These are phyloP conservation scores for Sipunculus nudus DNA, from an alignment of 2,888 invertebrate genomes.

Conservation along the genomic window DNA sequence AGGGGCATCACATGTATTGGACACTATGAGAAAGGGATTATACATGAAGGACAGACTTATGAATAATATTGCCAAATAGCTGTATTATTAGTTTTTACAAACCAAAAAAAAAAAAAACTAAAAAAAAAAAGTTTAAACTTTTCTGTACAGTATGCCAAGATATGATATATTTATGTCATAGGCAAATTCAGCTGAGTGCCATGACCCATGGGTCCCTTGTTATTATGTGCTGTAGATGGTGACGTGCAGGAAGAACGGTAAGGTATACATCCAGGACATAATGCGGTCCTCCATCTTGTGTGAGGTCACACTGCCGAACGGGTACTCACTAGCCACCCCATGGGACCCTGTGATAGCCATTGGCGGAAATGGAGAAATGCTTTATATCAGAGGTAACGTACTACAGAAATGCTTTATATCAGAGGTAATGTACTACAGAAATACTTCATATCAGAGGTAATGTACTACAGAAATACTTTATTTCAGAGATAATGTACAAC, in stretches of 20 bases:
- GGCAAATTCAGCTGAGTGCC: no score
- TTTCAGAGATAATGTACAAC: slow-evolving; percentile 5
- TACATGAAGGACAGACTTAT: no score
- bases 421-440: slow-evolving; percentile 5
- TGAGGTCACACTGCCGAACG: slow-evolving; percentile 12
- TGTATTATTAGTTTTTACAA: no score
- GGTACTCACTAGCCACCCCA: slow-evolving; percentile 12
- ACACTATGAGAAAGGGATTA: no score
- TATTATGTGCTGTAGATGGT: slow-evolving; percentile 9
- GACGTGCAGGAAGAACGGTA: slow-evolving; percentile 10
- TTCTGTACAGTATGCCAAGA: no score
- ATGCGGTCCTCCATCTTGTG: slow-evolving; percentile 1
- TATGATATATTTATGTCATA: no score
- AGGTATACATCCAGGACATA: slow-evolving; percentile 16
- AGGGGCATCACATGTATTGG: no score
- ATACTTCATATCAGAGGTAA: slow-evolving; percentile 7
- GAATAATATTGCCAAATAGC: no score
- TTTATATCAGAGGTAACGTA: slow-evolving; percentile 20
- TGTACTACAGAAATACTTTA: neutral
- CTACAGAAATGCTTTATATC: neutral
- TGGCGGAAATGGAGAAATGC: slow-evolving; percentile 14
- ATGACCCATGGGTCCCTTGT: no score
- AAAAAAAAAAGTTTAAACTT: no score
- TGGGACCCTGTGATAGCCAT: slow-evolving; percentile 18
- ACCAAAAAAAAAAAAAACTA: no score